A percentile compares a stretch with the other conserved stretches of the same genome.
These are phyloP conservation scores for Operophtera brumata DNA, from an alignment of 2,888 invertebrate genomes.

Conservation along the genomic window DNA sequence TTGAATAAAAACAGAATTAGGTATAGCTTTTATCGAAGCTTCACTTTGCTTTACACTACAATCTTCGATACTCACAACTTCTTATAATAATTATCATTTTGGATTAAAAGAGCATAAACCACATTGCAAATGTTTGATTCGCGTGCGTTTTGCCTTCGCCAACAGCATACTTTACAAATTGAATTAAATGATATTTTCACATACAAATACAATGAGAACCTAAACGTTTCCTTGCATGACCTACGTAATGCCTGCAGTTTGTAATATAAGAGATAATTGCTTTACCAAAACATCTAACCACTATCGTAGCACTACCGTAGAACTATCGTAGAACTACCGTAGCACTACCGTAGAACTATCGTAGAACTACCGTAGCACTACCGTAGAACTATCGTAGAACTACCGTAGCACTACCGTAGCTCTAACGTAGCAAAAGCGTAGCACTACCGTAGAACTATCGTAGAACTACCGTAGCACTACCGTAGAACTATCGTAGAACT, in stretches of 20 bases:
- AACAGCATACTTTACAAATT: slow-evolving; percentile 15
- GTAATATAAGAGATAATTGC: not conserved
- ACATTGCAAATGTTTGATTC: slow-evolving; percentile 20
- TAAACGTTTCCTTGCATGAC: slow-evolving; percentile 20
- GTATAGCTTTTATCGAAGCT: too few relatives aligned
- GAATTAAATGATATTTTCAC: slow-evolving; percentile 21
- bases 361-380: not conserved
- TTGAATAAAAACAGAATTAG: not conserved
- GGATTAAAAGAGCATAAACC: slow-evolving; percentile 9
- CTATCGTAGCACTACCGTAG: too few relatives aligned
- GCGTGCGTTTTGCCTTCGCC: slow-evolving; percentile 11
- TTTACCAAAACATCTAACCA: too few relatives aligned
- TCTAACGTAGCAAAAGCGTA: not conserved
- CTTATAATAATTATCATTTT: not conserved
- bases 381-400: not conserved
- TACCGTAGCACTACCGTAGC: not conserved
- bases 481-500: not conserved
- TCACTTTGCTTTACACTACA: too few relatives aligned
- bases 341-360: not conserved
- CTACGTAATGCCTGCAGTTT: slow-evolving; percentile 6
- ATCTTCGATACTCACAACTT: too few relatives aligned
- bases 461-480: not conserved
- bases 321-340: not conserved
- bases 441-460: not conserved
- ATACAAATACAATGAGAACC: slow-evolving; percentile 8